phyloP scores from a whole-genome alignment of 1,140 invertebrate species.

The Drosophila pseudoobscura region DNA sequence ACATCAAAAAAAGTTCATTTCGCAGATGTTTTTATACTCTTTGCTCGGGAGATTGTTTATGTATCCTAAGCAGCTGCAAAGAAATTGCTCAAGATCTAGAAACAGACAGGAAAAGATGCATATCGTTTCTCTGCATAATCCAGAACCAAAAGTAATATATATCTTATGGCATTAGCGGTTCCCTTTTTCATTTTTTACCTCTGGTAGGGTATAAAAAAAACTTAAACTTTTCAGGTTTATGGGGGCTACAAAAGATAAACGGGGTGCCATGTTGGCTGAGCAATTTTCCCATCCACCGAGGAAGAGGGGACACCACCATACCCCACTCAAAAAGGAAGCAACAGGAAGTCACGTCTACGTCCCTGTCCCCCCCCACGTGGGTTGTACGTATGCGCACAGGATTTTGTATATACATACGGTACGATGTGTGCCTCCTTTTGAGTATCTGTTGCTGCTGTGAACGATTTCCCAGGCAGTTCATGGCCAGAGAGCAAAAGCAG shows the following conservation, averaged over 20 bases:
- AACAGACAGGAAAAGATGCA: no score
- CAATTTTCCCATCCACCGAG: slow-evolving; percentile 21
- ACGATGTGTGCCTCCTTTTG: slow-evolving; percentile 9
- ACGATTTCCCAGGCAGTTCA: slow-evolving; percentile 9
- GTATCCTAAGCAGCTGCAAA: no score
- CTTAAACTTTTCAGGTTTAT: neutral
- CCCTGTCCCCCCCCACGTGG: neutral
- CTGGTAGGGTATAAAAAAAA: neutral
- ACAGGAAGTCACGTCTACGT: slow-evolving; percentile 33
- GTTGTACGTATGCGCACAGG: no score
- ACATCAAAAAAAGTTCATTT: no score
- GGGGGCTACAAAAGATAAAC: slow-evolving; percentile 32
- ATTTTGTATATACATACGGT: neutral
- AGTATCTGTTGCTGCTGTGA: slow-evolving; percentile 16
- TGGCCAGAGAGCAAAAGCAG: neutral
- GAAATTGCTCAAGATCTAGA: no score
- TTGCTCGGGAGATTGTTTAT: no score
- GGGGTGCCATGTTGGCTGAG: slow-evolving; percentile 26
- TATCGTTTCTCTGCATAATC: no score
- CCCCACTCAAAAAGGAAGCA: slow-evolving; percentile 39
- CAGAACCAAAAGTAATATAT: no score
- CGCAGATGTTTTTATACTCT: no score
- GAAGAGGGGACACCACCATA: no score
- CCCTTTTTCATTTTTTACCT: no score
- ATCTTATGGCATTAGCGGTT: no score